phyloP scores from a whole-genome alignment of 1,140 invertebrate species.

The Heliconius eleuchia region DNA sequence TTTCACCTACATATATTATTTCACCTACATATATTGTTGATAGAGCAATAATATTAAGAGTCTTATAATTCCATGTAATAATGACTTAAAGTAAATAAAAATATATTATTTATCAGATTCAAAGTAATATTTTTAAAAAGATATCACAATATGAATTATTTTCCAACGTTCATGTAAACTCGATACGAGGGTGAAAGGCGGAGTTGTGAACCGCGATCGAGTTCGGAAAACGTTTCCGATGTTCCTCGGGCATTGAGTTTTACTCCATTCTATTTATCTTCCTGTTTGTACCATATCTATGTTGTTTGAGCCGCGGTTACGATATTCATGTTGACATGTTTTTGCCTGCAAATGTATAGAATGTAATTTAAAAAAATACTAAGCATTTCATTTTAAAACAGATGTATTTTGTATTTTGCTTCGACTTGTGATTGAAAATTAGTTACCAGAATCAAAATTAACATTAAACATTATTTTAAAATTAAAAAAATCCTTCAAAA shows the following conservation, averaged over 20 bases:
- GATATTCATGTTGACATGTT: background rate
- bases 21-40: too few relatives aligned
- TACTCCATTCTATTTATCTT: slow-evolving; percentile 48
- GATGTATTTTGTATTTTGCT: too few relatives aligned
- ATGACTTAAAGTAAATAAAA: background rate
- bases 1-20: too few relatives aligned
- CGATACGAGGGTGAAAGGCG: slow-evolving; percentile 48
- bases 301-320: slow-evolving; percentile 18
- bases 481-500: background rate
- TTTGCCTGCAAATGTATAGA: background rate
- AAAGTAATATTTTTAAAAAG: background rate
- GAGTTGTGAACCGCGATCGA: slow-evolving; percentile 51
- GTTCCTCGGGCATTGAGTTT: slow-evolving; percentile 48
- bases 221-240: slow-evolving; percentile 60
- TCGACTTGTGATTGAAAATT: too few relatives aligned
- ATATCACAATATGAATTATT: slow-evolving; percentile 14
- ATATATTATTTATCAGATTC: background rate
- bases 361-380: background rate
- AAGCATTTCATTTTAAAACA: background rate
- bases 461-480: background rate
- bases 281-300: slow-evolving; percentile 39
- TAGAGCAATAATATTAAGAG: too few relatives aligned
- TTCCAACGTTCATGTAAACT: slow-evolving; percentile 38
- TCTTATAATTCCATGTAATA: background rate
- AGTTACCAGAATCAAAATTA: background rate